These are phyloP conservation scores for Mormyrus iriodes DNA, from an alignment of 2,113 vertebrate species.

Conservation along the genomic window DNA sequence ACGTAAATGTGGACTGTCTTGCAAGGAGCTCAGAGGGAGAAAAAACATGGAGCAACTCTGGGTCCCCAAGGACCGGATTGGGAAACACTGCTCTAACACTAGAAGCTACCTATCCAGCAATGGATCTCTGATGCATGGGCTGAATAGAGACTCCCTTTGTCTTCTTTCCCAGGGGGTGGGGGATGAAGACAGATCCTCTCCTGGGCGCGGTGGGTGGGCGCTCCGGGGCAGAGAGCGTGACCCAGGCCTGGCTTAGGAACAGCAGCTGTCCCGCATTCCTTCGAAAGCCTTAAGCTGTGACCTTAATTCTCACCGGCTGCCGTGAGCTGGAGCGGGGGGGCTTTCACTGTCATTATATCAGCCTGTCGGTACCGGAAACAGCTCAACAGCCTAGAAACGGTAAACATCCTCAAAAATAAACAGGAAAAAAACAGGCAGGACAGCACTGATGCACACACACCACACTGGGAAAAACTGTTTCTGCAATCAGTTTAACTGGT, in stretches of 20 bases:
- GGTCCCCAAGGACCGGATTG: not conserved
- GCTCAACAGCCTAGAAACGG: not conserved
- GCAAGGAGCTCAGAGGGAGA: too few species aligned
- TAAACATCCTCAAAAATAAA: not conserved
- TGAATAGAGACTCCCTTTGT: not conserved
- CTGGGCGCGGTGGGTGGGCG: not conserved
- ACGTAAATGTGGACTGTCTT: too few species aligned
- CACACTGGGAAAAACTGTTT: not conserved
- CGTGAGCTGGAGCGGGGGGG: not conserved
- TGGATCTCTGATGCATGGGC: not conserved
- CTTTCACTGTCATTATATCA: not conserved
- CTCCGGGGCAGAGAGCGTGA: not conserved
- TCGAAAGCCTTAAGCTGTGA: conserved; percentile 13
- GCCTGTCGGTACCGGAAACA: not conserved
- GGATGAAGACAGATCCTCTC: not conserved
- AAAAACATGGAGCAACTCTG: too few species aligned
- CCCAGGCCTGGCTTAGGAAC: not conserved
- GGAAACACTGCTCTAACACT: not conserved
- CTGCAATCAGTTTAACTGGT: not conserved
- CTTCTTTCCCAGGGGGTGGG: too few species aligned
- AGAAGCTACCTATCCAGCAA: not conserved
- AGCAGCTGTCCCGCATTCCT: conserved; percentile 19
- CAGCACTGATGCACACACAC: not conserved
- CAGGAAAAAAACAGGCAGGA: not conserved
- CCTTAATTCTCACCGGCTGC: conserved; percentile 21